phyloP scores from a whole-genome alignment of 2,888 invertebrate species.

The Dascillus cervinus region DNA sequence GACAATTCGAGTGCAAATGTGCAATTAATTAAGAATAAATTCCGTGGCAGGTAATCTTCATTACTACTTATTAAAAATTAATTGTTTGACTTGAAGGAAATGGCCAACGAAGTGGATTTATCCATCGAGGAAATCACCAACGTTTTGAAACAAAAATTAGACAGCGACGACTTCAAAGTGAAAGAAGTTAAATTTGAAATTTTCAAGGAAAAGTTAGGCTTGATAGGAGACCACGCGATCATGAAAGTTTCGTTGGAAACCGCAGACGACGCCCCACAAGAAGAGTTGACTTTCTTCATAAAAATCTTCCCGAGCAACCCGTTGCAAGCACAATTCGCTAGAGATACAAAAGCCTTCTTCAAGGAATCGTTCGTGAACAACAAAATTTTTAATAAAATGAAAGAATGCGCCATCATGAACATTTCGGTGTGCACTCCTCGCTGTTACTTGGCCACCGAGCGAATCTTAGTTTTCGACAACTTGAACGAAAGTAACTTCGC shows the following conservation, averaged over 20 bases:
- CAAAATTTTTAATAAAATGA: neutral
- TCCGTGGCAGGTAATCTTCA: too few relatives aligned
- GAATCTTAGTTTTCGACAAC: slow-evolving; percentile 37
- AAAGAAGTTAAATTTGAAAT: slow-evolving; percentile 14
- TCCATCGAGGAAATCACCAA: neutral
- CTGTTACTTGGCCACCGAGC: slow-evolving; percentile 10
- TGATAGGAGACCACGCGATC: slow-evolving; percentile 28
- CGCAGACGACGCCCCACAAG: slow-evolving; percentile 11
- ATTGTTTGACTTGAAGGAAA: too few relatives aligned
- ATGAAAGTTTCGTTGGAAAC: slow-evolving; percentile 16
- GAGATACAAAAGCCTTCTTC: slow-evolving; percentile 20
- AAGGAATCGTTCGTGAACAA: slow-evolving; percentile 11
- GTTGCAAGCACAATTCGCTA: slow-evolving; percentile 24
- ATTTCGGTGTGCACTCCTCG: slow-evolving; percentile 10
- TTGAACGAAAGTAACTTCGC: slow-evolving; percentile 30
- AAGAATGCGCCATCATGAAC: neutral
- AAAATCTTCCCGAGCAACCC: slow-evolving; percentile 28
- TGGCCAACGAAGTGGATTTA: too few relatives aligned
- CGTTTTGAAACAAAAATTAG: neutral
- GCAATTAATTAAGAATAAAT: too few relatives aligned
- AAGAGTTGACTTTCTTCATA: slow-evolving; percentile 25
- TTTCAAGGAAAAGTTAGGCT: slow-evolving; percentile 22
- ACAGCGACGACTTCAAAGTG: slow-evolving; percentile 7
- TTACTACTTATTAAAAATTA: too few relatives aligned
- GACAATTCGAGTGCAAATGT: too few relatives aligned